phyloP scores from a whole-genome alignment of 2,113 vertebrate species.

The Calidris pygmaea region DNA sequence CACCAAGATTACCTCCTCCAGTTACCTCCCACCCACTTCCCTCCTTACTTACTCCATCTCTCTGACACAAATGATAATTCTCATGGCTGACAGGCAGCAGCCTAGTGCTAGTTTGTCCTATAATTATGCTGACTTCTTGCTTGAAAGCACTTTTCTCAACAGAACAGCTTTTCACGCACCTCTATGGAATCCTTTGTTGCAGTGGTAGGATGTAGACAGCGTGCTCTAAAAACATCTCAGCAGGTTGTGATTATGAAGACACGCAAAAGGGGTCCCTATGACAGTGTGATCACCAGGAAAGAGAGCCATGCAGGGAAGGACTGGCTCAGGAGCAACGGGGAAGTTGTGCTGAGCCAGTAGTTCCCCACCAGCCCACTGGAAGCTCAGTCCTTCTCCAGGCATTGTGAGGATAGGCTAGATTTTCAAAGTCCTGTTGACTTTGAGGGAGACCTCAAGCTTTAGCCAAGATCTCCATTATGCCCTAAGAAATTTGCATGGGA shows the following conservation, averaged over 20 bases:
- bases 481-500: not conserved
- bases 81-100: not conserved
- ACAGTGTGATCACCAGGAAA: not conserved
- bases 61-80: not conserved
- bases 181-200: not conserved
- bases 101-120: not conserved
- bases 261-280: not conserved
- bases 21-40: not conserved
- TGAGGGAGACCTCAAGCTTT: not conserved
- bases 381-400: not conserved
- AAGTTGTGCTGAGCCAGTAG: not conserved
- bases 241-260: not conserved
- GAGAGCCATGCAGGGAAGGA: not conserved
- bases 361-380: not conserved
- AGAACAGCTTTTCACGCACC: not conserved
- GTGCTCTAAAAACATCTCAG: not conserved
- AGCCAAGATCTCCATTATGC: not conserved
- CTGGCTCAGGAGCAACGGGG: not conserved
- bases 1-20: not conserved
- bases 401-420: not conserved
- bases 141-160: not conserved
- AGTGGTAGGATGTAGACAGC: not conserved
- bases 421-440: not conserved
- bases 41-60: not conserved
- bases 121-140: not conserved